These are phyloP conservation scores for Scylla paramamosain DNA, from an alignment of 1,140 invertebrate genomes.

Conservation along the genomic window DNA sequence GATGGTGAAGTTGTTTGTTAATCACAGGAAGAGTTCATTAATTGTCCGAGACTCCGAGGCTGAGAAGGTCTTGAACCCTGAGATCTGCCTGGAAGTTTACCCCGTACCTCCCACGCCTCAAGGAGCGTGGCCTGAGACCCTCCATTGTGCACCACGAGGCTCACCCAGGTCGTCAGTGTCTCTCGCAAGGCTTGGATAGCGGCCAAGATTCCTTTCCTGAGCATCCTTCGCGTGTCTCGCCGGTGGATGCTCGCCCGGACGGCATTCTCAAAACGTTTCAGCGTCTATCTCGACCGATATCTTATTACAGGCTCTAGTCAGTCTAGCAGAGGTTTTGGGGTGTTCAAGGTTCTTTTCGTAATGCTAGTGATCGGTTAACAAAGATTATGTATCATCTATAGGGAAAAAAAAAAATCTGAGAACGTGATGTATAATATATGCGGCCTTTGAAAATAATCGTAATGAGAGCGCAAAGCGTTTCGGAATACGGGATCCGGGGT, in stretches of 20 bases:
- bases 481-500: too few relatives aligned
- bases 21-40: background rate
- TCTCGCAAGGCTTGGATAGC: conserved; percentile 1
- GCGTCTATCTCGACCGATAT: too few relatives aligned
- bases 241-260: background rate
- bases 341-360: too few relatives aligned
- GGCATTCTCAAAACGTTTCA: too few relatives aligned
- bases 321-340: too few relatives aligned
- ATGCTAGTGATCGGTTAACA: too few relatives aligned
- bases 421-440: too few relatives aligned
- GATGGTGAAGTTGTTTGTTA: background rate
- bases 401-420: too few relatives aligned
- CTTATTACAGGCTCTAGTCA: too few relatives aligned
- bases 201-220: background rate
- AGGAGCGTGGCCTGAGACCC: background rate
- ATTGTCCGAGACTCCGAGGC: background rate
- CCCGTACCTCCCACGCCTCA: background rate
- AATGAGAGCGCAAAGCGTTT: too few relatives aligned
- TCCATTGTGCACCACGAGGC: background rate
- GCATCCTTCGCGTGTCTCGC: background rate
- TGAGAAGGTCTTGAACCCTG: background rate
- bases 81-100: background rate
- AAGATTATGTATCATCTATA: too few relatives aligned
- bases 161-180: background rate
- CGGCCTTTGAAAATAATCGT: too few relatives aligned